These are phyloP conservation scores for Echinops telfairi DNA, from an alignment of 2,113 vertebrate genomes.

Conservation along the genomic window DNA sequence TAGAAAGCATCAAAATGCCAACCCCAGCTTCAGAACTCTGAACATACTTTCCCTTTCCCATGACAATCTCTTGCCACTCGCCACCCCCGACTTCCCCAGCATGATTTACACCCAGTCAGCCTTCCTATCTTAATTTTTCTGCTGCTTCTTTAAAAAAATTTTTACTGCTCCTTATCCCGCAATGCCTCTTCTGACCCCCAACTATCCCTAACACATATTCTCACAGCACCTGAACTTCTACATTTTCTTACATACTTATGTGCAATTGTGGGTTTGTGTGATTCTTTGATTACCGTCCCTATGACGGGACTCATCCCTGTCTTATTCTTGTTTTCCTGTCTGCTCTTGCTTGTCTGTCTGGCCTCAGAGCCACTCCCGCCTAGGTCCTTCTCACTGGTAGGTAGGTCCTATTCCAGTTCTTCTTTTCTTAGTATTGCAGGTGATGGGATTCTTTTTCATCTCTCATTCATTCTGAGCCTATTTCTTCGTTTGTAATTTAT, in stretches of 20 bases:
- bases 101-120: too few species aligned
- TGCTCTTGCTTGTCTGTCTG: background rate
- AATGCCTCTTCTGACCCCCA: background rate
- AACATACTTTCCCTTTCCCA: background rate
- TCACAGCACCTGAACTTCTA: background rate
- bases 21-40: background rate
- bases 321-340: background rate
- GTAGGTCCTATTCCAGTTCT: constrained; percentile 21
- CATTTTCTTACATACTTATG: background rate
- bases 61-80: background rate
- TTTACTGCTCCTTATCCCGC: background rate
- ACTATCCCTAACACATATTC: background rate
- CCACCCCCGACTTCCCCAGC: too few species aligned
- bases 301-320: background rate
- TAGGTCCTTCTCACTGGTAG: background rate
- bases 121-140: background rate
- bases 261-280: background rate
- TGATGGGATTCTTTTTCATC: background rate
- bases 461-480: background rate
- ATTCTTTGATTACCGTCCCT: too few species aligned
- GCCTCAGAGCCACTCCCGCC: background rate
- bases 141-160: background rate
- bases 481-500: constrained; percentile 20
- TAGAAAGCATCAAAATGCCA: background rate
- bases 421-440: background rate